These are phyloP conservation scores for Philaethria dido DNA, from an alignment of 2,888 invertebrate species.

Conservation along the genomic window DNA sequence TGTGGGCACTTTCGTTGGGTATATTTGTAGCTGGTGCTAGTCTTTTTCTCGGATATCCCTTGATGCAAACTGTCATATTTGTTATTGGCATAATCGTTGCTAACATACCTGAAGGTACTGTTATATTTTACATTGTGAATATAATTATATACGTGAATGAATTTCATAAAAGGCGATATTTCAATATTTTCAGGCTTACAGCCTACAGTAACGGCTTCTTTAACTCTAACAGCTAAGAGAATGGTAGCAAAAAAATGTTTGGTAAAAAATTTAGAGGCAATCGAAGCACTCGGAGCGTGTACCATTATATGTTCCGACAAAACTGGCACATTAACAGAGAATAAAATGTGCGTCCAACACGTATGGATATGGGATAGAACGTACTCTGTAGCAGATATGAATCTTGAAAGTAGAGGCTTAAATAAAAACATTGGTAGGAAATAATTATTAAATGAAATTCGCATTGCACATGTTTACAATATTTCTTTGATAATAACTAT, in stretches of 20 bases:
- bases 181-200: slow-evolving; percentile 86
- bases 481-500: too few species aligned
- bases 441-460: neutral
- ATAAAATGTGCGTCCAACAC: slow-evolving; percentile 99
- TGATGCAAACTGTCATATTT: slow-evolving; percentile 99
- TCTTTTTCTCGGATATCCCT: slow-evolving; percentile 97
- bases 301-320: slow-evolving; percentile 99
- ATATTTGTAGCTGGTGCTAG: slow-evolving; percentile 97
- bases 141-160: neutral
- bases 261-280: slow-evolving; percentile 99
- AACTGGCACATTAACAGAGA: slow-evolving; percentile 98
- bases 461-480: neutral
- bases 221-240: slow-evolving; percentile 98
- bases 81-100: slow-evolving; percentile 98
- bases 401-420: slow-evolving; percentile 53
- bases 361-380: slow-evolving; percentile 98
- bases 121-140: neutral
- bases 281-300: slow-evolving; percentile 98
- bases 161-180: neutral
- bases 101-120: slow-evolving; percentile 96
- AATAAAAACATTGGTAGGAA: neutral
- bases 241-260: slow-evolving; percentile 99
- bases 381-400: slow-evolving; percentile 89
- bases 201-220: slow-evolving; percentile 98
- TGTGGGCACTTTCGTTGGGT: slow-evolving; percentile 94